Evolutionary conservation across 2,113 vertebrate genomes (phyloP).

Genomic region (Muntiacus reevesi): DNA sequence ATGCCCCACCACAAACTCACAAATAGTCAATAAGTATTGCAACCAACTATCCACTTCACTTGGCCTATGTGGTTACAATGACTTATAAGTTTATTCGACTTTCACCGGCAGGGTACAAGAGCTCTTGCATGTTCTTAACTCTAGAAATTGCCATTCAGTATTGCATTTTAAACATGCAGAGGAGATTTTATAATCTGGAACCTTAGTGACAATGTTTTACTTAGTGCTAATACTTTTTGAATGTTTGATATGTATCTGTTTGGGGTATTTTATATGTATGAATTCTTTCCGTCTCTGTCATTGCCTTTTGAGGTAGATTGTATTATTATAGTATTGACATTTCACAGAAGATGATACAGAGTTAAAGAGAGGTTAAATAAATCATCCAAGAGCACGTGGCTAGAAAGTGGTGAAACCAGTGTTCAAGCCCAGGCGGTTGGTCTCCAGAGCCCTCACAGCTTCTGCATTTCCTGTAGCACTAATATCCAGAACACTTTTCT

Average conservation of each 20-base stretch:
- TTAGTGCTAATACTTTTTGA: neutral
- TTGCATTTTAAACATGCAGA: neutral
- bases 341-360: neutral
- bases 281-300: neutral
- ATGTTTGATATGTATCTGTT: neutral
- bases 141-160: neutral
- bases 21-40: neutral
- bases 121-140: neutral
- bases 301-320: neutral
- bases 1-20: neutral
- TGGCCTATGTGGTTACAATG: neutral
- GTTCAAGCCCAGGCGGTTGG: neutral
- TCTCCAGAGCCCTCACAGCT: neutral
- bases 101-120: neutral
- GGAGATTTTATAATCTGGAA: neutral
- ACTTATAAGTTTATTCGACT: neutral
- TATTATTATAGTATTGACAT: neutral
- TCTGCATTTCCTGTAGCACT: neutral
- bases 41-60: neutral
- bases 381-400: neutral
- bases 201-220: neutral
- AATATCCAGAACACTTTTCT: neutral
- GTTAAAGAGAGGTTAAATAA: neutral
- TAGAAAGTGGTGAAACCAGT: neutral
- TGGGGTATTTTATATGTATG: neutral